Base-by-base conservation (phyloP, 2,888 invertebrate genomes). In the Drosophila affinis region DNA sequence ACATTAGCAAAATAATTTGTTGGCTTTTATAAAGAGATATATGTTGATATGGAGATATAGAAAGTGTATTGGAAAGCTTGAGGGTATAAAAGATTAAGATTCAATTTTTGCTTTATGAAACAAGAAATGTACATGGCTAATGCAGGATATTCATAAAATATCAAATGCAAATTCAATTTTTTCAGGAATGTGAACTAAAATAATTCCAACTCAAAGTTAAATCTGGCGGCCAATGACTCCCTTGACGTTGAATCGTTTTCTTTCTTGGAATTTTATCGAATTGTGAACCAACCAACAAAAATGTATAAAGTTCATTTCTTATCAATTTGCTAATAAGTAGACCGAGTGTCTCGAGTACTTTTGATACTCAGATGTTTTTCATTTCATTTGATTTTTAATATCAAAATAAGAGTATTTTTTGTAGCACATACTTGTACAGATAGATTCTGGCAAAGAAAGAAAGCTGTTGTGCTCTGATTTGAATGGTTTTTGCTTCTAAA, bases 1-100 rank as follows among this genome's bases (percentile, higher is more conserved):
- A 54, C 46, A 48, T 21, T 2, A 18, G 32, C 39, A 44, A 48
- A 39, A 65, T 64, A 48, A 48, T 48, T 65, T 56, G 29, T 39
- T 17, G 21, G 49, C 47, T 49, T 24, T 21, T 21, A 21, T 21
- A 21, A 21, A 21, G 21, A 21, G 21, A 21, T 21, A 21, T 21
- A 21, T 21, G 21, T 21, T 3, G 3, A 21, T 21, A 21, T 21
- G 3, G 21, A 21, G 21, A 21, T 21, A 21, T 21, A 3, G 21
- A 21, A 3, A 39, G n/a, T 39, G 6, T 7, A 39, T 7, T 14
- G 7, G 7, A 39, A 39, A 39, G 3, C 14, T 39, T 2, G 14
- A 39, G 34, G 34, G 12, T 12, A 34, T 34, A 10, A 1, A 4
- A 34, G 1, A 12, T 12, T 34, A 12, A 0, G 2, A 34, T 14